Conservation (phyloP, 2,888 invertebrate genomes). For the Eubasilissa splendida region DNA sequence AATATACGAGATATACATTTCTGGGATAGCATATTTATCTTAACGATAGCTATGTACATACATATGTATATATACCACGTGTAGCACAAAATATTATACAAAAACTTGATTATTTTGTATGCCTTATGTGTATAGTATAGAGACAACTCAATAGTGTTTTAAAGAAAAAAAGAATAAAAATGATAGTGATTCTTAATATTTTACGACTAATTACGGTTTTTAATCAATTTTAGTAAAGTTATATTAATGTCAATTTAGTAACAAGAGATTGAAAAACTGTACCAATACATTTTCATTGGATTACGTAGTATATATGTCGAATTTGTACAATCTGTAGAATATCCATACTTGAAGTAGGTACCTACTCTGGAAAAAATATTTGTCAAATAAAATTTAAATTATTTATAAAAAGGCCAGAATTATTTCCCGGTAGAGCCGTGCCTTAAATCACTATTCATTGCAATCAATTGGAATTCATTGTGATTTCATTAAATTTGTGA, state of each 20-base stretch:
- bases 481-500: neutral
- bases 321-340: neutral
- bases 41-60: no score
- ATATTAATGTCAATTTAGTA: neutral
- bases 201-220: no score
- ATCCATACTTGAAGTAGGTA: neutral
- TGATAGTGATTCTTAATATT: no score
- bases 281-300: neutral
- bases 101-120: no score
- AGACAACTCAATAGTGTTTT: no score
- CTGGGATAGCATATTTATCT: no score
- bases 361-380: slow-evolving; percentile 20
- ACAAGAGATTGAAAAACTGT: slow-evolving; percentile 2
- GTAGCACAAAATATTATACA: no score
- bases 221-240: neutral
- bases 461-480: slow-evolving; percentile 21
- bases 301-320: no score
- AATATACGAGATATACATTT: no score
- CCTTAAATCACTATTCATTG: slow-evolving; percentile 25
- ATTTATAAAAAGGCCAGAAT: slow-evolving; percentile 15
- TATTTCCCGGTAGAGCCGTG: slow-evolving; percentile 20
- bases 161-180: no score
- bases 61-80: no score
- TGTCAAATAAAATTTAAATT: neutral
- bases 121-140: no score